phyloP scores from a whole-genome alignment of 2,888 invertebrate genomes.

The Calameuta idolon region DNA sequence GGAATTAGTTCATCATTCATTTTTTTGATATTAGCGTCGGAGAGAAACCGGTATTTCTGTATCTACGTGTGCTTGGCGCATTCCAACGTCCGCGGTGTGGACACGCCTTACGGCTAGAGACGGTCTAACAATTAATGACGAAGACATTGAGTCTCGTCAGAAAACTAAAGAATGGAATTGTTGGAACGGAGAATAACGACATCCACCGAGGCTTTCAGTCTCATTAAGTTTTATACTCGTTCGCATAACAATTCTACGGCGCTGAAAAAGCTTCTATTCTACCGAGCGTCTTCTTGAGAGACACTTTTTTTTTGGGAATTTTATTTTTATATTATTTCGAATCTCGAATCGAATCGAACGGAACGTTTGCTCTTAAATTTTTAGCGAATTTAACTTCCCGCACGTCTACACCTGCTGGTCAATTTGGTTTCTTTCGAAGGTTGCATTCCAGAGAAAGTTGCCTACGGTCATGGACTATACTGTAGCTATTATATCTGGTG shows the following conservation, averaged over 20 bases:
- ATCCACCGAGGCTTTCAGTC: neutral
- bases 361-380: neutral
- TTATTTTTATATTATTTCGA: neutral
- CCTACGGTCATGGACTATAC: neutral
- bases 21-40: neutral
- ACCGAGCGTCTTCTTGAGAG: neutral
- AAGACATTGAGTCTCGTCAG: slow-evolving; percentile 38
- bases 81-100: slow-evolving; percentile 26
- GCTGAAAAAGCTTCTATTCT: neutral
- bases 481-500: neutral
- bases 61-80: neutral
- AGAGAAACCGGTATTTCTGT: slow-evolving; percentile 1
- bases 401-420: slow-evolving; percentile 13
- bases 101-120: slow-evolving; percentile 20
- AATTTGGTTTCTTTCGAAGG: slow-evolving; percentile 29
- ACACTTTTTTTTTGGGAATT: neutral
- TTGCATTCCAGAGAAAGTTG: slow-evolving; percentile 51
- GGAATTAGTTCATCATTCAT: neutral
- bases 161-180: neutral
- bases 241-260: neutral
- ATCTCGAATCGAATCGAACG: neutral
- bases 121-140: slow-evolving; percentile 36
- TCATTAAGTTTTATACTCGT: neutral
- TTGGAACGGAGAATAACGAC: neutral
- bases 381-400: neutral